These are phyloP conservation scores for Hydropsyche tenuis DNA, from an alignment of 1,140 invertebrate genomes.

Conservation along the genomic window DNA sequence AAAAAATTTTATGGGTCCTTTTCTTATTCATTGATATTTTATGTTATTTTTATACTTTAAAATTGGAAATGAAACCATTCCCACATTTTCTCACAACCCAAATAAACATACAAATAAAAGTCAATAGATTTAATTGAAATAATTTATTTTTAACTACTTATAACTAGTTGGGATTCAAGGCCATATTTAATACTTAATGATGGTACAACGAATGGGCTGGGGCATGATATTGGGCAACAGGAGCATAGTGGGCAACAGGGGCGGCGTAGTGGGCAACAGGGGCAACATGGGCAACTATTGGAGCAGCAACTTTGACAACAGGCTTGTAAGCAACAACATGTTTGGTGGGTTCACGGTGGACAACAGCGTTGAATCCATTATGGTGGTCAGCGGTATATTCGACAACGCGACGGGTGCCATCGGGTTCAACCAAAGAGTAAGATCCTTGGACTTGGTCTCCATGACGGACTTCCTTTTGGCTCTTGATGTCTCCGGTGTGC, in stretches of 20 bases:
- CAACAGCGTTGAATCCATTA: conserved; percentile 73
- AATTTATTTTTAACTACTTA: no score
- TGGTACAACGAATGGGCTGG: conserved; percentile 37
- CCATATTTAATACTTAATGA: no score
- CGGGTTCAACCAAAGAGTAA: conserved; percentile 68
- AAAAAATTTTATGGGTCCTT: no score
- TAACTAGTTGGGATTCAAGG: no score
- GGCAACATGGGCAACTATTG: conserved; percentile 15
- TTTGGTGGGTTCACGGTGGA: conserved; percentile 64
- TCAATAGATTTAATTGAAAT: no score
- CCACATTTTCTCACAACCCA: no score
- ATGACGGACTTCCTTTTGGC: conserved; percentile 66
- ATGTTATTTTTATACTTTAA: no score
- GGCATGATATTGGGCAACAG: conserved; percentile 44
- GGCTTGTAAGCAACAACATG: conserved; percentile 58
- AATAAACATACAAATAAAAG: no score
- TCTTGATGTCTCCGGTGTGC: conserved; percentile 67
- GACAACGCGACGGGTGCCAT: conserved; percentile 73
- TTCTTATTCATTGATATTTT: no score
- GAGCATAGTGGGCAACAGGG: conserved; percentile 26
- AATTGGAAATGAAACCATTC: no score
- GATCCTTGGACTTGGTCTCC: conserved; percentile 66
- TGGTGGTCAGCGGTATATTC: conserved; percentile 77
- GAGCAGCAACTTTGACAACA: conserved; percentile 53
- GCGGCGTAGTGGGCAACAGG: conserved; percentile 43